Base-by-base conservation (phyloP, 2,113 vertebrate genomes). In the Willisornis vidua region DNA sequence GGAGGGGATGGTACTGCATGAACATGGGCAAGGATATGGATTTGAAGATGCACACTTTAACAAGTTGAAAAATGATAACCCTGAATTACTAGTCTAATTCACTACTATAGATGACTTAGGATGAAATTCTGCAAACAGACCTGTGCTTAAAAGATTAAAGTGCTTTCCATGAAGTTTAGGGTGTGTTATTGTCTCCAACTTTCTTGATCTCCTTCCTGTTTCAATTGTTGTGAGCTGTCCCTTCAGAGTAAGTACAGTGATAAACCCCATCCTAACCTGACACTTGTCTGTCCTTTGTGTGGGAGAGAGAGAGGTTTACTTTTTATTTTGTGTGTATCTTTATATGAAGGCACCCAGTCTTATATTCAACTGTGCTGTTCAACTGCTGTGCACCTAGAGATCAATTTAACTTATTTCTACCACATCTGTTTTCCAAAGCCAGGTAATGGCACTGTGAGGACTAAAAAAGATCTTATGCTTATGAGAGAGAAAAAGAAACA, bases 401-500 rank as follows among this genome's bases (percentile, higher is more conserved):
- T 54, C 7, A 31, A 10, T 26, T 59, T 10, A 81, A 83, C 8
- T 87, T 85, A 10, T 87, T 72, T 81, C 41, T 87, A 85, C 76
- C n/a, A 12, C 0, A 4, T 91, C 6, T 91, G 17, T 90, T 80
- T 92, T 67, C 87, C 75, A 94, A 92, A 98, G 97, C 90, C 94
- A 14, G 76, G 51, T 57, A 84, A 19, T 22, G 39, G 80, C 12
- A 83, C 48, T 72, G 57, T 62, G 41, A 99, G 98, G 82, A 96
- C 97, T 89, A 98, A 98, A 54, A 99, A 97, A 91, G 97, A 96
- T 95, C 10, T 55, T 41, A 31, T 41, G 61, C 92, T 98, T 79
- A 94, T 97, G 55, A 91, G 98, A 85, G 98, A 99, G 54, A 96
- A 90, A 89, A 99, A 98, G 95, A 98, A 98, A 67, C 98, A 98